Base-by-base conservation (phyloP, 2,888 invertebrate genomes). In the Cheilosia variabilis region DNA sequence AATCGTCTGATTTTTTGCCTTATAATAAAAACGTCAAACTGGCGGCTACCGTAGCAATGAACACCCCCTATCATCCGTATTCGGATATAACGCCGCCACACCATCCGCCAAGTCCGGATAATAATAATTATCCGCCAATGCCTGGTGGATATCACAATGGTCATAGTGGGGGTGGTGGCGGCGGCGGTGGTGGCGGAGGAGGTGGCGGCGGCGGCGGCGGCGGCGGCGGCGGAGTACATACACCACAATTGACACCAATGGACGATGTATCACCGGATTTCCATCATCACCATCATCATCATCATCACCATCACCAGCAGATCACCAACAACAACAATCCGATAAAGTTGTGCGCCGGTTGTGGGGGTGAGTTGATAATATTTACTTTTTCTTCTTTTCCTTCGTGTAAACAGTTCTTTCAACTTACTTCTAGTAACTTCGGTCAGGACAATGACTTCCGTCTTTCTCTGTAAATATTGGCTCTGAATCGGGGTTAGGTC, bases 51-150 rank as follows among this genome's bases (percentile, higher is more conserved):
- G 93, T 95, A 92, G 96, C 96, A 93, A 97, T 97, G 97, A 97
- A 97, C 95, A 96, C 96, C 94, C 96, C 96, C 94, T 96, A 96
- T 94, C 96, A 96, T 94, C 95, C 96, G 93, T 96, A 96, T 94
- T 94, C 95, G 93, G 96, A 96, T 94, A 94, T 96, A 90, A 95
- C 95, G 93, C 95, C 96, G 91, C 95, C 96, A 89, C 96, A 96
- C 93, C 90, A 90, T 88, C 95, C 95, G 92, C 94, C 95, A 88
- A 95, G 95, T 90, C 96, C 96, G 89, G 96, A 95, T 93, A 95
- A 95, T 90, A 94, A 95, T 89, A 95, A 95, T 93, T 95, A 94
- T 92, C 93, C 93, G 80, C 93, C 93, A 82, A 93, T 93, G 89
- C 87, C 92, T 88, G 93, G 93, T 88, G 93, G 92, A 84, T 92